A percentile compares a stretch with the other conserved stretches of the same genome.
These are phyloP conservation scores for Synanceia verrucosa DNA, from an alignment of 2,797 vertebrate genomes.

Conservation along the genomic window DNA sequence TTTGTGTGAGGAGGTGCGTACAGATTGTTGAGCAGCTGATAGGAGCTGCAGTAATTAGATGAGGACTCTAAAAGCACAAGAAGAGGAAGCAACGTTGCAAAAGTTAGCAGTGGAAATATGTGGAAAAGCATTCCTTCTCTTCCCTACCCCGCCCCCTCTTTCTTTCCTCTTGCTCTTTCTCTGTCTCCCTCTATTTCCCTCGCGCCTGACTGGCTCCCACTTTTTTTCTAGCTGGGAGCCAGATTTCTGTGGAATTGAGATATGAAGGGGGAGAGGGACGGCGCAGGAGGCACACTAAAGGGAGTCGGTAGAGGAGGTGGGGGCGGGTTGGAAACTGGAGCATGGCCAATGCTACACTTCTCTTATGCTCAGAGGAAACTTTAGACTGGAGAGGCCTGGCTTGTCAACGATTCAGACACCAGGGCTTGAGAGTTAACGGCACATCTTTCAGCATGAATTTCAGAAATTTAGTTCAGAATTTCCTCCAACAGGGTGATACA, in stretches of 20 bases:
- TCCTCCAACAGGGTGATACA: slow-evolving; percentile 56
- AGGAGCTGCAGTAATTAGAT: slow-evolving; percentile 30
- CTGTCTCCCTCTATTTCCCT: slow-evolving; percentile 66
- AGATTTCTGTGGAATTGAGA: slow-evolving; percentile 83
- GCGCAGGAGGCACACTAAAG: slow-evolving; percentile 70
- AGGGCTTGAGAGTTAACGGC: slow-evolving; percentile 52
- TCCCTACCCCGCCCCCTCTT: slow-evolving; percentile 52
- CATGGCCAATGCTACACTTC: slow-evolving; percentile 72
- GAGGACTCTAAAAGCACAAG: slow-evolving; percentile 36
- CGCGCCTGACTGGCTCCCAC: slow-evolving; percentile 62
- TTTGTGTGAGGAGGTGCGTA: slow-evolving; percentile 1
- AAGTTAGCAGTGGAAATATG: slow-evolving; percentile 75
- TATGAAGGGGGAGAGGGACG: slow-evolving; percentile 76
- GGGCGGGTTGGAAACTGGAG: slow-evolving; percentile 72
- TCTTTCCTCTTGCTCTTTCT: slow-evolving; percentile 50
- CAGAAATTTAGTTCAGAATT: slow-evolving; percentile 53
- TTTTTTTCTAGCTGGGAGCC: slow-evolving; percentile 77
- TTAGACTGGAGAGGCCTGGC: slow-evolving; percentile 64
- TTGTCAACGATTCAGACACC: slow-evolving; percentile 68
- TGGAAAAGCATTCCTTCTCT: slow-evolving; percentile 72
- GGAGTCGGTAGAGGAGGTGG: slow-evolving; percentile 19
- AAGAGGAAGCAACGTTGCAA: slow-evolving; percentile 74
- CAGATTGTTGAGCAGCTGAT: slow-evolving; percentile 19
- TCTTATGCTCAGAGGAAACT: slow-evolving; percentile 73
- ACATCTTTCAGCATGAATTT: slow-evolving; percentile 28